Percentiles rank a stretch among this genome's conserved stretches.
These are phyloP conservation scores for Apostichopus californicus DNA, from an alignment of 35 echinoderm and acorn worm species.

Conservation along the genomic window DNA sequence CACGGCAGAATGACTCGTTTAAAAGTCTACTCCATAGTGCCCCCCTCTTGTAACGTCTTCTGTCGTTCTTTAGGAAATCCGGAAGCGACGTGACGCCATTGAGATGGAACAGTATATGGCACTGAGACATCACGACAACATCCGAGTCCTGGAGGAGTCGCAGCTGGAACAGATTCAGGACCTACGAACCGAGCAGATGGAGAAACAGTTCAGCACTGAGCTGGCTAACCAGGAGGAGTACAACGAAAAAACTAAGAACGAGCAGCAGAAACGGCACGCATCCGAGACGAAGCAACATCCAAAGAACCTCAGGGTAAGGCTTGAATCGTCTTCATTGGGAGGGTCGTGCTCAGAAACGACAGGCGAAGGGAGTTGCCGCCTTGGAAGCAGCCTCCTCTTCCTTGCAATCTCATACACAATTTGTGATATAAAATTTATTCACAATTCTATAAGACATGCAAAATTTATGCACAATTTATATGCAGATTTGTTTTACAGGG, in stretches of 20 bases:
- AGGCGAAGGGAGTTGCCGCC: no score
- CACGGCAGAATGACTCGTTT: neutral
- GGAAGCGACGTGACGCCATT: constrained; percentile 75
- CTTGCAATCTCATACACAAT: no score
- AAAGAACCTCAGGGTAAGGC: constrained; percentile 85
- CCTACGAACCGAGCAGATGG: constrained; percentile 88
- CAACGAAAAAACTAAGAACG: constrained; percentile 82
- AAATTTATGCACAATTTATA: no score
- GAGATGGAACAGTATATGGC: constrained; percentile 98
- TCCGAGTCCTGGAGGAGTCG: constrained; percentile 73
- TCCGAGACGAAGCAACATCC: constrained; percentile 96
- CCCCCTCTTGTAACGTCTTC: neutral
- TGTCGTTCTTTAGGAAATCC: constrained; percentile 62
- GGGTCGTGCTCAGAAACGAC: no score
- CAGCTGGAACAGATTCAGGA: constrained; percentile 88
- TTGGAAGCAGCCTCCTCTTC: no score
- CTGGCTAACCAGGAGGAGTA: constrained; percentile 95
- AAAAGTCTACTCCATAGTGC: constrained; percentile 10
- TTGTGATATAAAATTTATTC: no score
- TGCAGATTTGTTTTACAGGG: no score
- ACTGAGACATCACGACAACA: constrained; percentile 90
- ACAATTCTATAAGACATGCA: no score
- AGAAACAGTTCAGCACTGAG: constrained; percentile 92
- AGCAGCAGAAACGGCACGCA: constrained; percentile 84
- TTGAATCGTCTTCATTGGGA: no score